phyloP scores from a whole-genome alignment of 2,113 vertebrate genomes.

The Boulengeromyrus knoepffleri region DNA sequence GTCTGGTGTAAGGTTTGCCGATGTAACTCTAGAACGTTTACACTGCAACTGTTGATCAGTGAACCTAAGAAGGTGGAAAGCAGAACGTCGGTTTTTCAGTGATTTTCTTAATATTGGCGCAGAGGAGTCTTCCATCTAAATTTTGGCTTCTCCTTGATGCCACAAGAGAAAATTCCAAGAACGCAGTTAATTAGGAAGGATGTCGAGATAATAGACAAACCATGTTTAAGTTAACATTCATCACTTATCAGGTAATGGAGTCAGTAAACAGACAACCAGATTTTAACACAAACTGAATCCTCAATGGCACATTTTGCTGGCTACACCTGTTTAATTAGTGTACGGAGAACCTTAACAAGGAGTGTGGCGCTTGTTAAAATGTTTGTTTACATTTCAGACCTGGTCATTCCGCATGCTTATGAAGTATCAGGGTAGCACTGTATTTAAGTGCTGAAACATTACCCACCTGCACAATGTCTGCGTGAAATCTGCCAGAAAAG shows the following conservation, averaged over 20 bases:
- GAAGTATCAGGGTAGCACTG: background rate
- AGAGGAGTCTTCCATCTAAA: background rate
- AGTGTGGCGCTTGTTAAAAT: background rate
- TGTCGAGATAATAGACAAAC: background rate
- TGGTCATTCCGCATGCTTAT: background rate
- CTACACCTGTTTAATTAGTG: background rate
- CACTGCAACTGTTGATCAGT: constrained; percentile 26
- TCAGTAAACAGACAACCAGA: background rate
- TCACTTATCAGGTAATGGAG: background rate
- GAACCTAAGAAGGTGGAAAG: background rate
- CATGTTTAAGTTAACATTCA: background rate
- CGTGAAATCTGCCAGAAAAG: background rate
- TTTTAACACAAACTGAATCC: background rate
- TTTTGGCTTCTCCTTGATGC: background rate
- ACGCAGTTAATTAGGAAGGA: background rate
- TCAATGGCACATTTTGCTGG: background rate
- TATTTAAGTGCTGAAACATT: background rate
- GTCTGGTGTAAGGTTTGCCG: constrained; percentile 34
- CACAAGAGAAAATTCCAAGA: background rate
- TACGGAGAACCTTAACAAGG: background rate
- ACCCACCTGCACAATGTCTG: background rate
- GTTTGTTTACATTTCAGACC: background rate
- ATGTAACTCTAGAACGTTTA: constrained; percentile 55
- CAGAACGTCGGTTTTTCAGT: background rate
- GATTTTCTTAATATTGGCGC: background rate